Base-by-base conservation (phyloP, 1,140 invertebrate species). In the Drosophila mauritiana region DNA sequence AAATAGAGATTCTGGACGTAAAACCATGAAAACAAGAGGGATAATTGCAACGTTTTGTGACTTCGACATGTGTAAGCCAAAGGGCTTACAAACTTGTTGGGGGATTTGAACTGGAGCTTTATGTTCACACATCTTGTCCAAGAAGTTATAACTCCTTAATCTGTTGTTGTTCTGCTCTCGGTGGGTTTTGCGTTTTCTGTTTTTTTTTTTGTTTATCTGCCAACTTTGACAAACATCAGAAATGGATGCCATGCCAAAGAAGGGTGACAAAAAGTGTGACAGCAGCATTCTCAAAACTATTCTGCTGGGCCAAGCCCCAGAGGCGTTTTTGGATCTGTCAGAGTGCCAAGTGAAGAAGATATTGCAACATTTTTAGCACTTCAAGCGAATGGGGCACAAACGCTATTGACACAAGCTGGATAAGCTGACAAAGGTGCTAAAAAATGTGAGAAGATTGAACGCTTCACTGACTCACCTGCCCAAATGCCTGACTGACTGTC, bases 401-500 rank as follows among this genome's bases (percentile, higher is more conserved):
- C 61, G 48, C 58, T 67, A 75, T 76, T 75, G 73, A 76, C 73
- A 75, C 61, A 45, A 70, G 52, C 51, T 70, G 65, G 64, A 70
- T 70, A 57, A 70, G 68, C 68, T 67, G 70, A 53, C 62, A 67
- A 67, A 76, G 62, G 72, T 77, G 74, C 63, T 76, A 77, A 76
- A 76, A 68, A 77, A 68, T 76, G 55, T 53, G 74, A 76, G 62
- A 61, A 68, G 73, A 70, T 61, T 76, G 49, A 67, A 59, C 72
- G 72, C 61, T 48, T 70, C 36, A 70, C 34, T 55, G 68, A 57
- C 64, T 70, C 36, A 70, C 51, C 67, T 70, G 67, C 45, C 67
- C 48, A 53, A 68, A 31, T 56, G 20, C 7, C 31, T 58, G 31
- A 34, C 59, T 43, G 53, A 12, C 56, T 70, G 73, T 37, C 31